A percentile compares a stretch with the other conserved stretches of the same genome.
Conservation (phyloP, 2,888 invertebrate species). For the Ectemnius cavifrons region DNA sequence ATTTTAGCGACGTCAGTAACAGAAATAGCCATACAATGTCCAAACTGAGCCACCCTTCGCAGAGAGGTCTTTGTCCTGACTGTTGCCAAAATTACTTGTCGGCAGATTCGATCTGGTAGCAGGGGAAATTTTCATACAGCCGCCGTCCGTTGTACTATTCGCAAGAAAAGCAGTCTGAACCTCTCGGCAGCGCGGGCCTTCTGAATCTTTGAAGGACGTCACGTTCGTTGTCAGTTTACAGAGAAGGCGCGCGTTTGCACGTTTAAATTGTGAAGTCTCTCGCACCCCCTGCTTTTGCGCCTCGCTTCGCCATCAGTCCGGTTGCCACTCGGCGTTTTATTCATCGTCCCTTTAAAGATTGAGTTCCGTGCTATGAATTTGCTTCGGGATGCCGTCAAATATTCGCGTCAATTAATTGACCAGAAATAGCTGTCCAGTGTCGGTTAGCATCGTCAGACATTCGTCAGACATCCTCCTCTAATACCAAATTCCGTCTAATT, state of each 20-base stretch:
- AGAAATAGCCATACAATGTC: neutral
- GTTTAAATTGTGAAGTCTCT: conserved; percentile 39
- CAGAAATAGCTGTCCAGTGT: conserved; percentile 44
- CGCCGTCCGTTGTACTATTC: conserved; percentile 1
- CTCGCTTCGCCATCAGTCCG: neutral
- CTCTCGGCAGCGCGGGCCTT: conserved; percentile 31
- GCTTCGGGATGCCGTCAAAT: conserved; percentile 39
- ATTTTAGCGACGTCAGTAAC: neutral
- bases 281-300: conserved; percentile 21
- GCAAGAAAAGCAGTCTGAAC: conserved; percentile 19
- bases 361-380: conserved; percentile 25
- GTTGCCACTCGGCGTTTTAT: conserved; percentile 35
- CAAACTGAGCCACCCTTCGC: conserved; percentile 20
- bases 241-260: conserved; percentile 54
- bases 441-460: neutral
- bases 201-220: conserved; percentile 67
- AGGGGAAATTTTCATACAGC: conserved; percentile 16
- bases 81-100: conserved; percentile 34
- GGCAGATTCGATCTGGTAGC: neutral
- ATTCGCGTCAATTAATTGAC: conserved; percentile 62
- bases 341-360: conserved; percentile 46
- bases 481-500: neutral
- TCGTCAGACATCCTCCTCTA: neutral
- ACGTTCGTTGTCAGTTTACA: conserved; percentile 68
- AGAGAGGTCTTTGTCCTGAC: conserved; percentile 39